Percentiles rank a stretch among this genome's conserved stretches.
Evolutionary conservation across 1,140 invertebrate species (phyloP).

Genomic region (Aphaenogaster floridana): DNA sequence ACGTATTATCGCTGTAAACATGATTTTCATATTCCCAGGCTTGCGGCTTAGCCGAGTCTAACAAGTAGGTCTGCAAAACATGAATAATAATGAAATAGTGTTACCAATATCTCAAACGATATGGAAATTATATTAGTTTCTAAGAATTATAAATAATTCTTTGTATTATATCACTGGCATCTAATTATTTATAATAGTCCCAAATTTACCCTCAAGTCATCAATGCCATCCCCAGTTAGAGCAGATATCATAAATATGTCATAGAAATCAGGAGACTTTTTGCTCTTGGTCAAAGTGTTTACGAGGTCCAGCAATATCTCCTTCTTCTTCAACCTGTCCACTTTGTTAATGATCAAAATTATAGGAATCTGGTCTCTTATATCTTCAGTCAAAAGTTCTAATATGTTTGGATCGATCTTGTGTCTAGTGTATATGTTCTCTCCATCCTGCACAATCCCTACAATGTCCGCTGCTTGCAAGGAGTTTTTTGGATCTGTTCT

Average conservation of each 20-base stretch:
- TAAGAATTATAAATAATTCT: constrained; percentile 8
- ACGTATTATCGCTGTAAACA: constrained; percentile 91
- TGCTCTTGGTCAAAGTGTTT: constrained; percentile 89
- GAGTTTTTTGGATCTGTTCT: constrained; percentile 89
- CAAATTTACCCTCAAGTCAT: constrained; percentile 90
- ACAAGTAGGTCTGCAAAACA: constrained; percentile 90
- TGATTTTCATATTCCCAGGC: constrained; percentile 90
- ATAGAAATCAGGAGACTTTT: constrained; percentile 92
- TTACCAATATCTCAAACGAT: background rate
- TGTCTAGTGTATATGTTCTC: constrained; percentile 90
- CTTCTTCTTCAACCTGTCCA: constrained; percentile 94
- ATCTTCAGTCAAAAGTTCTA: constrained; percentile 89
- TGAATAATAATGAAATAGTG: constrained; percentile 61
- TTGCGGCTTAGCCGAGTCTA: constrained; percentile 88
- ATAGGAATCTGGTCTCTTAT: constrained; percentile 89
- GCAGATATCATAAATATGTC: constrained; percentile 97
- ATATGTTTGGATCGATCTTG: constrained; percentile 90
- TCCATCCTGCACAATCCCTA: constrained; percentile 95
- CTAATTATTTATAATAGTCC: constrained; percentile 39
- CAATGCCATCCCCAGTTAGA: constrained; percentile 92
- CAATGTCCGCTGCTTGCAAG: constrained; percentile 92
- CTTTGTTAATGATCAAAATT: constrained; percentile 96
- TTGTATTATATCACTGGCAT: constrained; percentile 16
- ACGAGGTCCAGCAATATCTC: constrained; percentile 91
- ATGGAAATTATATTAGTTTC: constrained; percentile 13